phyloP scores from a whole-genome alignment of 2,113 vertebrate genomes.

The Panthera tigris region DNA sequence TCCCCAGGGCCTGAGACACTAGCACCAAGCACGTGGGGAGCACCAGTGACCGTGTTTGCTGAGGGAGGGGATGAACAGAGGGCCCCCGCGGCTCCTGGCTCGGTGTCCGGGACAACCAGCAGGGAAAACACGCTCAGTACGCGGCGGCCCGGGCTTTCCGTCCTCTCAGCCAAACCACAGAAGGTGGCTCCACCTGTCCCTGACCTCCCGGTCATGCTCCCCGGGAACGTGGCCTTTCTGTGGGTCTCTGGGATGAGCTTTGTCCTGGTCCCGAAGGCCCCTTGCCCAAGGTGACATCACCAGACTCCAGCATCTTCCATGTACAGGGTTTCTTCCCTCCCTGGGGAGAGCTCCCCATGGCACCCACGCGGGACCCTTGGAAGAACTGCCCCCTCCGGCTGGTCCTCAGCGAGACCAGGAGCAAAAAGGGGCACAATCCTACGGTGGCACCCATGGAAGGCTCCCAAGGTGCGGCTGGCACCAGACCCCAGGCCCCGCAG shows the following conservation, averaged over 20 bases:
- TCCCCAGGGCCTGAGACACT: not conserved
- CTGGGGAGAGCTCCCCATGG: not conserved
- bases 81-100: accelerated
- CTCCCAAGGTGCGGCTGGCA: not conserved
- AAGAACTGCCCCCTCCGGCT: not conserved
- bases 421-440: not conserved
- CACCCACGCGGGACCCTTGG: accelerated
- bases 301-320: not conserved
- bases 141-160: accelerated
- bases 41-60: accelerated
- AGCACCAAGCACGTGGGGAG: accelerated
- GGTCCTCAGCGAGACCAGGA: not conserved
- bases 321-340: not conserved
- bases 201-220: not conserved
- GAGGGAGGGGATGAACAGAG: not conserved
- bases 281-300: not conserved
- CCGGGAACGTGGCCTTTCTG: not conserved
- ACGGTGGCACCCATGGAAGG: accelerated
- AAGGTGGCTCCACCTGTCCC: not conserved
- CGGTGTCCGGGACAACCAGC: accelerated
- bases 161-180: accelerated
- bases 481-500: not conserved
- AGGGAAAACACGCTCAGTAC: accelerated
- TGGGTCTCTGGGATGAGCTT: not conserved
- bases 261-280: not conserved